These are phyloP conservation scores for Melospiza melodia DNA, from an alignment of 2,113 vertebrate species.

Conservation along the genomic window DNA sequence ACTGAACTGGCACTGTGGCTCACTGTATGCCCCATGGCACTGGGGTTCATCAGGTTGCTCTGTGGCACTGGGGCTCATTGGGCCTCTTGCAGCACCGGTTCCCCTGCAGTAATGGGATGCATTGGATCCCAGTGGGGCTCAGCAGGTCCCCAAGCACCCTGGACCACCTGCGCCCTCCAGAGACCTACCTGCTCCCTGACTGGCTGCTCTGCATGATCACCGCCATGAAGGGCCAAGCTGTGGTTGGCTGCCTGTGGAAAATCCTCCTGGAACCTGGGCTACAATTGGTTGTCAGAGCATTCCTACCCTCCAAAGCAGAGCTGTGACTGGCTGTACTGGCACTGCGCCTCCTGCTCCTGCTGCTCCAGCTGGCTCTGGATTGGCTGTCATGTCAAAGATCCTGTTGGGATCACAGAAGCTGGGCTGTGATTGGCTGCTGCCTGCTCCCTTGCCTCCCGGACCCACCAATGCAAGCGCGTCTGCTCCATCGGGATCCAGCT, in stretches of 20 bases:
- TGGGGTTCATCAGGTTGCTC: not conserved
- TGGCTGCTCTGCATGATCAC: not conserved
- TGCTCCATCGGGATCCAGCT: not conserved
- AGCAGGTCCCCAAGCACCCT: not conserved
- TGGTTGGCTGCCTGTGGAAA: not conserved
- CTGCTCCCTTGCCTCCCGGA: not conserved
- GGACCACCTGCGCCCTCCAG: not conserved
- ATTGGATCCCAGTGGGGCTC: not conserved
- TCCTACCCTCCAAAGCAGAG: not conserved
- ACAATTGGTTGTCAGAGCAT: not conserved
- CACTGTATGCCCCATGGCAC: not conserved
- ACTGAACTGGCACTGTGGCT: not conserved
- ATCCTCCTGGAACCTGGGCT: slow-evolving; percentile 10
- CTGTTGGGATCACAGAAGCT: slow-evolving; percentile 10
- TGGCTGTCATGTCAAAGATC: not conserved
- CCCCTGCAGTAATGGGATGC: not conserved
- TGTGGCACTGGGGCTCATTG: rapidly evolving
- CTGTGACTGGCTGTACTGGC: not conserved
- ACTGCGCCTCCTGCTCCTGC: not conserved
- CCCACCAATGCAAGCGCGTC: not conserved
- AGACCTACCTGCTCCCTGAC: not conserved
- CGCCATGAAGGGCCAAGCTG: not conserved
- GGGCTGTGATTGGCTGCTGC: not conserved
- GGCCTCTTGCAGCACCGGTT: not conserved
- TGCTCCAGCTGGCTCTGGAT: not conserved